Conservation (phyloP, 2,888 invertebrate genomes). For the Emesis russula region DNA sequence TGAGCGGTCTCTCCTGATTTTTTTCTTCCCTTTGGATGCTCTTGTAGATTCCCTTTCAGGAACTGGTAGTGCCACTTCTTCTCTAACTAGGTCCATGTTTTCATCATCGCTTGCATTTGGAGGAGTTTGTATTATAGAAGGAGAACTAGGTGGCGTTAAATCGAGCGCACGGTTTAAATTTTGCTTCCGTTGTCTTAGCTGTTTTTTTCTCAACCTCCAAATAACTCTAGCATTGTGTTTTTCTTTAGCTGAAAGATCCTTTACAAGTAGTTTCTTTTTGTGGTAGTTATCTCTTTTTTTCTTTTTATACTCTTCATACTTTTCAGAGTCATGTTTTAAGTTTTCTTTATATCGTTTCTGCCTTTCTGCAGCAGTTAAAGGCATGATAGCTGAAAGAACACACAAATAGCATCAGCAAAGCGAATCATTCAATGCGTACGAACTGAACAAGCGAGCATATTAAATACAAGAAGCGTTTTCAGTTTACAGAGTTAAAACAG, state of each 20-base stretch:
- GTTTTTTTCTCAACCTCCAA: conserved; percentile 5
- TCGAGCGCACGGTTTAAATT: background rate
- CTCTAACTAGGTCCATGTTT: too few relatives aligned
- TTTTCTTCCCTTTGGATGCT: conserved; percentile 24
- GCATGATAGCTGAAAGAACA: background rate
- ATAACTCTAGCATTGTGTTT: conserved; percentile 11
- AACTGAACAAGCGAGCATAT: too few relatives aligned
- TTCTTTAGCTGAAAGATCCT: conserved; percentile 16
- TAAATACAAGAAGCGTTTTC: too few relatives aligned
- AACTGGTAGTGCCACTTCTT: too few relatives aligned
- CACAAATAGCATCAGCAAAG: too few relatives aligned
- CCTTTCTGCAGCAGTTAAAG: conserved; percentile 12
- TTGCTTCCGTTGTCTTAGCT: background rate
- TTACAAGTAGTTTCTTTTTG: conserved; percentile 10
- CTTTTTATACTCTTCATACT: conserved; percentile 30
- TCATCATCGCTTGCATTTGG: too few relatives aligned
- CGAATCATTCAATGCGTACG: too few relatives aligned
- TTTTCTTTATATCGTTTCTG: conserved; percentile 20
- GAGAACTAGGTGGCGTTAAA: conserved; percentile 19
- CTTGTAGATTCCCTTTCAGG: too few relatives aligned
- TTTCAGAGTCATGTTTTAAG: background rate
- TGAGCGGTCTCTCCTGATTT: conserved; percentile 59
- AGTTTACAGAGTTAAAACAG: too few relatives aligned
- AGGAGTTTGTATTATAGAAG: background rate
- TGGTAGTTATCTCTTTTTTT: conserved; percentile 19